phyloP scores from a whole-genome alignment of 1,140 invertebrate genomes.

The Protaetia brevitarsis region DNA sequence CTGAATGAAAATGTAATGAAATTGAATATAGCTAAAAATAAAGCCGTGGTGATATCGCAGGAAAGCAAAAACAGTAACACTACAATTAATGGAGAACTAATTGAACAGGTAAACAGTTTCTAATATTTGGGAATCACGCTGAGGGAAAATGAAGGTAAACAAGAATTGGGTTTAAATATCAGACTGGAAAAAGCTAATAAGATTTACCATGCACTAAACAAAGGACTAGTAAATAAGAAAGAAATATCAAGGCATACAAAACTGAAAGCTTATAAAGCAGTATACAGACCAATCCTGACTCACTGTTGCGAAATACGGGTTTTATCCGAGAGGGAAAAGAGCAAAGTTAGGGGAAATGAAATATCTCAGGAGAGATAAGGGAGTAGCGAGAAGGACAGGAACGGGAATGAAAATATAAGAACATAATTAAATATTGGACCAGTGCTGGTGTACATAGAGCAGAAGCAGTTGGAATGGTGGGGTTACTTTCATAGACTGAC shows the following conservation, averaged over 20 bases:
- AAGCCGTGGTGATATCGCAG: background rate
- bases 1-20: background rate
- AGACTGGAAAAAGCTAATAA: background rate
- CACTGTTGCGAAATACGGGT: slow-evolving; percentile 8
- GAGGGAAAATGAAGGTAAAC: background rate
- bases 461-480: background rate
- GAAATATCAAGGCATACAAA: background rate
- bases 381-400: background rate
- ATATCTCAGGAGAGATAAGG: slow-evolving; percentile 8
- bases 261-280: too few species aligned
- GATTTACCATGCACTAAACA: background rate
- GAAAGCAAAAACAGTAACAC: background rate
- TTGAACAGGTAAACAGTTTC: slow-evolving; percentile 8
- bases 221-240: too few species aligned
- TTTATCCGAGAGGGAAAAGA: background rate
- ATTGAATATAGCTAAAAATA: too few species aligned
- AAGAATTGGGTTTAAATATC: background rate
- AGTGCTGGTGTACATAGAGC: background rate
- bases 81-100: background rate
- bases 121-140: slow-evolving; percentile 3
- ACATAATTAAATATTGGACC: background rate
- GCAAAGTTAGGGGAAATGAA: slow-evolving; percentile 24
- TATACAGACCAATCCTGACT: too few species aligned
- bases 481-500: slow-evolving; percentile 15
- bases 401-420: slow-evolving; percentile 6